Evolutionary conservation across 2,888 invertebrate species (phyloP), one percentile per base, ranked within the genome.

Genomic region (Nysson spinosus): DNA sequence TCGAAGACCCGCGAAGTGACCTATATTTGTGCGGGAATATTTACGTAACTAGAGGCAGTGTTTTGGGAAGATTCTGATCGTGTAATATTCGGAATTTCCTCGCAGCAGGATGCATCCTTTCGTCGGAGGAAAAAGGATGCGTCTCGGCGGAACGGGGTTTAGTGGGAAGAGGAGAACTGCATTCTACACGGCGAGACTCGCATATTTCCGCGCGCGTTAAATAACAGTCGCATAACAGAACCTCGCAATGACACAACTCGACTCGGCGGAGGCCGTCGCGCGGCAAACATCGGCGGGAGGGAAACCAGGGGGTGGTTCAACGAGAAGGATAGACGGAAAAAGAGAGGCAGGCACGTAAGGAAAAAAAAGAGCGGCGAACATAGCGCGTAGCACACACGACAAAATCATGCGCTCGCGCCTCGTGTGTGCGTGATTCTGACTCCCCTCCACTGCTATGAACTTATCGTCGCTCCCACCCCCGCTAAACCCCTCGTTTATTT

Each of bases 191-290:
- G 4, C 28, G 28, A 6, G n/a, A 28, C 28, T 6, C 44, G 42
- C 54, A 52, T 40, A 67, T 69, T 68, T 52, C 49, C 44, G 52
- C 34, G 51, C 55, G 42, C 39, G 57, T 74, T 70, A 60, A 69
- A 70, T 73, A 69, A 76, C 51, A 60, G 60, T 56, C 51, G 55
- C 66, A 44, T 66, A 72, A 69, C 65, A 69, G 64, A 22, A 43
- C 34, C 61, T 37, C 42, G 61, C 56, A 19, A 60, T 72, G 72
- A 74, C 56, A 63, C 75, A 75, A 75, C 75, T 51, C 68, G 20
- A 16, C 42, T 34, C 50, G 58, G 42, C 30, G 14, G 28, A 60
- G 50, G 58, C 44, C 30, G 52, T 51, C 39, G 39, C 30, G 56
- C 44, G 40, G 22, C 54, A 40, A 32, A 58, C 68, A 50, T 60